Conservation (phyloP, 2,113 vertebrate species). For the Muntiacus reevesi region DNA sequence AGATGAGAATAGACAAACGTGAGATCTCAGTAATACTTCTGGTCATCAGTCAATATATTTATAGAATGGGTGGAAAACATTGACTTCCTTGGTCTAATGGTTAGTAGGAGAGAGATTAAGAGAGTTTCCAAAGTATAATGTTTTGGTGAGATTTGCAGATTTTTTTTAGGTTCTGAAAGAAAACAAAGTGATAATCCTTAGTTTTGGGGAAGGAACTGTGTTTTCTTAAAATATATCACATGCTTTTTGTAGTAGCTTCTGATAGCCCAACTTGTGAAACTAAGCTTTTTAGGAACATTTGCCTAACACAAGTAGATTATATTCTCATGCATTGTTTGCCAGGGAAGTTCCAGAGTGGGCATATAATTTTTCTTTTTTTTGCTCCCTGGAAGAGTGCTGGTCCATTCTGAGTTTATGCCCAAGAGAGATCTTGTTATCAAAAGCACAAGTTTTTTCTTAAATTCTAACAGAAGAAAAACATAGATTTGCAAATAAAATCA, state of each 20-base stretch:
- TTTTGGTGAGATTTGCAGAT: neutral
- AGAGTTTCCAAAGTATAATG: neutral
- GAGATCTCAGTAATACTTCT: neutral
- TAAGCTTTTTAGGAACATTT: neutral
- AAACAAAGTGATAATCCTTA: neutral
- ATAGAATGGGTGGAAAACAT: neutral
- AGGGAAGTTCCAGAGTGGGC: constrained; percentile 4
- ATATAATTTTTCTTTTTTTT: constrained; percentile 31
- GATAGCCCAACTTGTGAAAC: neutral
- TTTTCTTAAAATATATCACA: neutral
- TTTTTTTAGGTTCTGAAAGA: neutral
- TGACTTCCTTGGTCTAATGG: neutral
- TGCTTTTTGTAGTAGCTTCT: neutral
- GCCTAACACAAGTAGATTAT: neutral
- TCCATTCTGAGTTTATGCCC: neutral
- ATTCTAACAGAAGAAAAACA: neutral
- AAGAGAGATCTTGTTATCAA: neutral
- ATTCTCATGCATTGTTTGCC: neutral
- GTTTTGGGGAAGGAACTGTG: neutral
- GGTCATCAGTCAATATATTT: neutral
- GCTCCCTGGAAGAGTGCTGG: neutral
- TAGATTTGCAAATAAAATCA: neutral
- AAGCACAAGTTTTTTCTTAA: neutral
- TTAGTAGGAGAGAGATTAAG: neutral
- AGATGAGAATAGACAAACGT: neutral